phyloP scores from a whole-genome alignment of 2,113 vertebrate genomes.

The Dasyurus viverrinus region DNA sequence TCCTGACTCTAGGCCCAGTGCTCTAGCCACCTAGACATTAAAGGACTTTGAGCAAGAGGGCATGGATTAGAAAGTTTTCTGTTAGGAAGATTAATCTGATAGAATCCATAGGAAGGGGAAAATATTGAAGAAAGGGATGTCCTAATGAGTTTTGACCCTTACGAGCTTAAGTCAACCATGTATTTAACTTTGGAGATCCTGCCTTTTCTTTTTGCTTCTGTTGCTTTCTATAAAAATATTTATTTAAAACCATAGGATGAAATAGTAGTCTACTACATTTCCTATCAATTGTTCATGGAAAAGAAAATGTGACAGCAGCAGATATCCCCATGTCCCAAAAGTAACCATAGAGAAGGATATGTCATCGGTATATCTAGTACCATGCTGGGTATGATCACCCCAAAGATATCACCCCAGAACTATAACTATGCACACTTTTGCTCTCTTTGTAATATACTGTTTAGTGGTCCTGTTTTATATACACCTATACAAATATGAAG shows the following conservation, averaged over 20 bases:
- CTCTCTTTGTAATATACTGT: no score
- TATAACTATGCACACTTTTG: not conserved
- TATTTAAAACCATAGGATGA: not conserved
- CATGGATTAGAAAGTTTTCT: not conserved
- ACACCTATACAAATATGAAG: not conserved
- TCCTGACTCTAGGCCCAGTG: not conserved
- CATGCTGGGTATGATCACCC: not conserved
- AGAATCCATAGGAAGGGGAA: not conserved
- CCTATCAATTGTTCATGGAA: not conserved
- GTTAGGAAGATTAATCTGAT: not conserved
- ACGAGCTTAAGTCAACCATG: not conserved
- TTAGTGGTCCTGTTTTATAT: no score
- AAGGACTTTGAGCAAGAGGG: not conserved
- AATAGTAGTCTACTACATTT: not conserved
- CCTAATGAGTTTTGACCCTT: not conserved
- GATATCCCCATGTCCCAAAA: not conserved
- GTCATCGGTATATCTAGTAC: not conserved
- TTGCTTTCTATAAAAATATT: not conserved
- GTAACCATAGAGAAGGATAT: not conserved
- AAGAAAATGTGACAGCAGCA: not conserved
- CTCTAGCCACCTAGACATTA: not conserved
- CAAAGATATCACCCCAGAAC: not conserved
- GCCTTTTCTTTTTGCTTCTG: not conserved
- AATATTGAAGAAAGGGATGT: not conserved
- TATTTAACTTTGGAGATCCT: not conserved